Evolutionary conservation across 1,140 invertebrate genomes (phyloP).

Genomic region (Babylonia areolata): DNA sequence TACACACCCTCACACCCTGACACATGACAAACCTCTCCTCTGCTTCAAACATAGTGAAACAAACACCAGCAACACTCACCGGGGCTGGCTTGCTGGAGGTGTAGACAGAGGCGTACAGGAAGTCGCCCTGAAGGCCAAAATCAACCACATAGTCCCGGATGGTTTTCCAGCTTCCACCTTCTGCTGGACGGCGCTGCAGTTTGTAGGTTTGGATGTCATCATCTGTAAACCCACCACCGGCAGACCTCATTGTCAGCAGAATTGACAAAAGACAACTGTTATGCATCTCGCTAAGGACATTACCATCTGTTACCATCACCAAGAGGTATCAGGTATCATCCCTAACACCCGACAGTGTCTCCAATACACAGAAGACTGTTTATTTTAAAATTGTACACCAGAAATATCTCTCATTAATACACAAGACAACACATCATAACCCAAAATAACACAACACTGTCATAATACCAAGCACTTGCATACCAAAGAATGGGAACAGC

Average conservation of each 20-base stretch:
- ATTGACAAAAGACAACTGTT: too few relatives aligned
- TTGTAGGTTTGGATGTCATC: slow-evolving; percentile 8
- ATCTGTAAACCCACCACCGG: background rate
- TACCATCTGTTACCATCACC: too few relatives aligned
- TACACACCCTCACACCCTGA: background rate
- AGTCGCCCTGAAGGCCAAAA: slow-evolving; percentile 68
- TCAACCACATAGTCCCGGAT: slow-evolving; percentile 55
- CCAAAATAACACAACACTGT: too few relatives aligned
- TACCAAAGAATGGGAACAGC: background rate
- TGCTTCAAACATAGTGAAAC: background rate
- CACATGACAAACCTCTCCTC: background rate
- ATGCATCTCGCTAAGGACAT: too few relatives aligned
- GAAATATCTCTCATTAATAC: too few relatives aligned
- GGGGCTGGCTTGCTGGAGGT: slow-evolving; percentile 34
- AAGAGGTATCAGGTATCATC: too few relatives aligned
- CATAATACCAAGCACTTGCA: too few relatives aligned
- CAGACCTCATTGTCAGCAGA: too few relatives aligned
- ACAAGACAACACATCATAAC: too few relatives aligned
- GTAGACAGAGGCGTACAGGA: slow-evolving; percentile 67
- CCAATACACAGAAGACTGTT: too few relatives aligned
- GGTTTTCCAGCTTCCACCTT: slow-evolving; percentile 22
- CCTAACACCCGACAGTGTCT: too few relatives aligned
- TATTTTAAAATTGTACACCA: too few relatives aligned
- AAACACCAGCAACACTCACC: background rate
- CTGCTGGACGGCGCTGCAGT: slow-evolving; percentile 16